phyloP scores from a whole-genome alignment of 1,140 invertebrate genomes.

The Trigoniulus corallinus region DNA sequence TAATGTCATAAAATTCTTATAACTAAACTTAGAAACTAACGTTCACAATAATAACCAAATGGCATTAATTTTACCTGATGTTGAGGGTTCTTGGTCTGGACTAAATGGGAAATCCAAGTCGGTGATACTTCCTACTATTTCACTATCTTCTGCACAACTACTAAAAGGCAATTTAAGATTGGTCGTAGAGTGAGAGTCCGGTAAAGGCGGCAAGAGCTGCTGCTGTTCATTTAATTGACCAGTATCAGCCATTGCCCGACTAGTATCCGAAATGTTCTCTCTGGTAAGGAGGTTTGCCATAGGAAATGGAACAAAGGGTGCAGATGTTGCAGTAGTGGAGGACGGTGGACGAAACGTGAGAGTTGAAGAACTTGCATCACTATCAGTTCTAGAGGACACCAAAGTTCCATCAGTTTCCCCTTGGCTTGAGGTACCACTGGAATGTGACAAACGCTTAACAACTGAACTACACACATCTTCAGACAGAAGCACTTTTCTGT shows the following conservation, averaged over 20 bases:
- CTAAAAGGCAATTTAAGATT: too few species aligned
- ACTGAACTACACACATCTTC: too few species aligned
- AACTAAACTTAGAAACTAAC: too few species aligned
- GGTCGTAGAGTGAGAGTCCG: too few species aligned
- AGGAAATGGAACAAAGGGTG: too few species aligned
- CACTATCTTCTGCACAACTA: neutral
- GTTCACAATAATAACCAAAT: neutral
- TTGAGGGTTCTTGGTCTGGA: conserved; percentile 22
- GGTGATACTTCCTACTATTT: conserved; percentile 16
- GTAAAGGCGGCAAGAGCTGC: too few species aligned
- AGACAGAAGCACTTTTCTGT: too few species aligned
- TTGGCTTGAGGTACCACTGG: conserved; percentile 2
- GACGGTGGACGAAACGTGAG: conserved; percentile 11
- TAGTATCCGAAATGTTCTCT: too few species aligned
- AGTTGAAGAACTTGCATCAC: conserved; percentile 14
- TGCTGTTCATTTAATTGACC: too few species aligned
- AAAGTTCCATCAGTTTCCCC: conserved; percentile 10
- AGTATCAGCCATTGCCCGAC: too few species aligned
- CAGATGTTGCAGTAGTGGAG: too few species aligned
- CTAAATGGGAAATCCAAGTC: conserved; percentile 25
- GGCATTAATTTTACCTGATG: neutral
- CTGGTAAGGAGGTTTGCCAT: too few species aligned
- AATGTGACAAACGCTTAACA: neutral
- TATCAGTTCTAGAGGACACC: conserved; percentile 12
- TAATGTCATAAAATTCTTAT: neutral